A percentile compares a stretch with the other conserved stretches of the same genome.
These are phyloP conservation scores for Pocillopora meandrina DNA, from an alignment of 92 coral and sea anemone species.

Conservation along the genomic window DNA sequence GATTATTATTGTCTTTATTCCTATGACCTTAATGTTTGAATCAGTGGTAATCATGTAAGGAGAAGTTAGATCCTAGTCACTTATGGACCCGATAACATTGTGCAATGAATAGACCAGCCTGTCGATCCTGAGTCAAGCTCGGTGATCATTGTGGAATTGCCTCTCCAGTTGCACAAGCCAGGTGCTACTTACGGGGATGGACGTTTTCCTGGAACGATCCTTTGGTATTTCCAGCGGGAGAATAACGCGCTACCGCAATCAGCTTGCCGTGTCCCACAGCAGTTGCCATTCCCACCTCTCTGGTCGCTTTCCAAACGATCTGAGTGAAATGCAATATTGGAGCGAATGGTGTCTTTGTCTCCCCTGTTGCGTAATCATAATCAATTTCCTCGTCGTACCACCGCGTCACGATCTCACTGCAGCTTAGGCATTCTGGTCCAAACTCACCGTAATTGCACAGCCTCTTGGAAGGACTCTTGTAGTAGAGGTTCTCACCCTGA, in stretches of 20 bases:
- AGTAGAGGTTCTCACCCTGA: slow-evolving; percentile 69
- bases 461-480: slow-evolving; percentile 36
- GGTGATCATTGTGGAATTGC: no score
- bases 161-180: no score
- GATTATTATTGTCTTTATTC: not conserved
- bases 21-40: not conserved
- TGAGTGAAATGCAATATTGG: slow-evolving; percentile 61
- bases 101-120: not conserved
- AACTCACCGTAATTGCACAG: slow-evolving; percentile 42
- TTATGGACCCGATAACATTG: not conserved
- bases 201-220: slow-evolving; percentile 31
- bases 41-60: not conserved
- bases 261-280: slow-evolving; percentile 48
- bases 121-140: not conserved
- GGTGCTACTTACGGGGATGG: slow-evolving; percentile 30
- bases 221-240: slow-evolving; percentile 47
- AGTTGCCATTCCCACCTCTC: slow-evolving; percentile 65
- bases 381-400: slow-evolving; percentile 69
- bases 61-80: not conserved
- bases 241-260: slow-evolving; percentile 61
- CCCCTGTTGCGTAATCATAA: slow-evolving; percentile 49
- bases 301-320: slow-evolving; percentile 62
- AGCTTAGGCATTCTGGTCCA: slow-evolving; percentile 37
- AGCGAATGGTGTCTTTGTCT: slow-evolving; percentile 22
- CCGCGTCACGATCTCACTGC: slow-evolving; percentile 51